A percentile compares a stretch with the other conserved stretches of the same genome.
Evolutionary conservation across 2,113 vertebrate genomes (phyloP).

Genomic region (Dryoscopus gambensis): DNA sequence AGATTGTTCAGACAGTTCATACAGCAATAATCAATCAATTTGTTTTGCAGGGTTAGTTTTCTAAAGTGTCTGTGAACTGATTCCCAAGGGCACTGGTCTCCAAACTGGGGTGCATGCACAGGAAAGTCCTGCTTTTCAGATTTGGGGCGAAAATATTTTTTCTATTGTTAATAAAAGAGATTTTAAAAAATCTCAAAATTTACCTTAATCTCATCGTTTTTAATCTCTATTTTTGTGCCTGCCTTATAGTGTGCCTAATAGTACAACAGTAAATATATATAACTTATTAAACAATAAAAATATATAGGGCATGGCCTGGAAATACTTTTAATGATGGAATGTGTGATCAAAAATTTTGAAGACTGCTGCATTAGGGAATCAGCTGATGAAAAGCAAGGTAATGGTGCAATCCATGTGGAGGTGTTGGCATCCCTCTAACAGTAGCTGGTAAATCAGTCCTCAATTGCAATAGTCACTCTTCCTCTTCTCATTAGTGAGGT

Average conservation of each 20-base stretch:
- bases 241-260: neutral
- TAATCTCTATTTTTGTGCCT: neutral
- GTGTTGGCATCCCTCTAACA: neutral
- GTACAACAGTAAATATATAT: neutral
- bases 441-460: neutral
- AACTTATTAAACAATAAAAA: neutral
- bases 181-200: neutral
- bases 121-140: neutral
- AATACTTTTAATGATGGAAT: neutral
- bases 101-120: neutral
- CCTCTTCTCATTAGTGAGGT: neutral
- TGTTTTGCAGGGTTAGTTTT: neutral
- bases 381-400: neutral
- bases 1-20: neutral
- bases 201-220: neutral
- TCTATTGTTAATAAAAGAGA: neutral
- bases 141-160: neutral
- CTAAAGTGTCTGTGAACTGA: neutral
- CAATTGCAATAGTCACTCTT: neutral
- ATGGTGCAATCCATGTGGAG: rapidly evolving
- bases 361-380: neutral
- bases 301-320: neutral
- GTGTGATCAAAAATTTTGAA: neutral
- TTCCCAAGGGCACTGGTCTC: neutral
- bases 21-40: neutral